These are phyloP conservation scores for Trichosurus vulpecula DNA, from an alignment of 2,797 vertebrate genomes.

Conservation along the genomic window DNA sequence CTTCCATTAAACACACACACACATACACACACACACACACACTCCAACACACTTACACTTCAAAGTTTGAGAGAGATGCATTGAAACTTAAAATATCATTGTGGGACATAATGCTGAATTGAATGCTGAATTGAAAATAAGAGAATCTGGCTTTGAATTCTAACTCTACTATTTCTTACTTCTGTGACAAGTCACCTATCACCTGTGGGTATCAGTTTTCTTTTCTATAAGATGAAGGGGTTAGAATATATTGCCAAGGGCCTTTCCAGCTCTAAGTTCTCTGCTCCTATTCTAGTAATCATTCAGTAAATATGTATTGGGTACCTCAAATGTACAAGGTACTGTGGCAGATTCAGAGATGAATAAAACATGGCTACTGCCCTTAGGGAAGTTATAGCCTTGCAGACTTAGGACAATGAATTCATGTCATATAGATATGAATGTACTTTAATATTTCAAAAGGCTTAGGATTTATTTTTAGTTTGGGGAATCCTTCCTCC, in stretches of 20 bases:
- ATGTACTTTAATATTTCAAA: not conserved
- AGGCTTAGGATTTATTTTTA: not conserved
- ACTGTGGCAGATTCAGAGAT: not conserved
- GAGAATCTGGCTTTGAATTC: not conserved
- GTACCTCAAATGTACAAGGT: not conserved
- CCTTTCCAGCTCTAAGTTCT: not conserved
- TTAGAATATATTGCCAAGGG: not conserved
- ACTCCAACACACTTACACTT: not conserved
- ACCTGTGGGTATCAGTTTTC: not conserved
- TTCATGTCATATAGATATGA: not conserved
- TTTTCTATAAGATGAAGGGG: not conserved
- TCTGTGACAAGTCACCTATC: not conserved
- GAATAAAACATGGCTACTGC: not conserved
- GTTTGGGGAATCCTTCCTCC: not conserved
- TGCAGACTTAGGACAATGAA: not conserved
- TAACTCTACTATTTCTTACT: not conserved
- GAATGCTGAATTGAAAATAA: not conserved
- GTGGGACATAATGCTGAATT: not conserved
- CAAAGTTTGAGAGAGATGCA: not conserved
- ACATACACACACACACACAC: not conserved
- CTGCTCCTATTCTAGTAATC: not conserved
- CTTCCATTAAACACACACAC: not conserved
- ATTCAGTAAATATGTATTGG: not conserved
- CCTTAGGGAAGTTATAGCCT: not conserved
- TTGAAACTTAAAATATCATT: not conserved